phyloP scores from a whole-genome alignment of 2,113 vertebrate species.

The Aspidoscelis tigris region DNA sequence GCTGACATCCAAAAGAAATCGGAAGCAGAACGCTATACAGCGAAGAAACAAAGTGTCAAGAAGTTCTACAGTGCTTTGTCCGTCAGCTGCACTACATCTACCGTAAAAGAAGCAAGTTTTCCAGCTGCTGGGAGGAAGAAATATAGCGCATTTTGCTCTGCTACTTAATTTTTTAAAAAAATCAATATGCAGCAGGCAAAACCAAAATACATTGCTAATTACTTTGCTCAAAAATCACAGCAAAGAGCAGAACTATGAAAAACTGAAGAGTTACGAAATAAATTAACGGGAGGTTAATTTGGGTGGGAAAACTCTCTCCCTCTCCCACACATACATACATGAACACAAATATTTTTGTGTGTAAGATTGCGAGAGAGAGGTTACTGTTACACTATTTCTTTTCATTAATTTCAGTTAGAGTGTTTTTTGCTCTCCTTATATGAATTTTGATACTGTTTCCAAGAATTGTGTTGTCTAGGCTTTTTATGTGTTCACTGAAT shows the following conservation, averaged over 20 bases:
- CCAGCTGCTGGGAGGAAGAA: slow-evolving; percentile 24
- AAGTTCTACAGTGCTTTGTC: slow-evolving; percentile 19
- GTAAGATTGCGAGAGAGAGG: background rate
- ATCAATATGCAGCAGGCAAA: background rate
- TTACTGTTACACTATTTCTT: background rate
- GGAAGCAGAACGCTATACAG: slow-evolving; percentile 23
- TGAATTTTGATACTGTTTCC: slow-evolving; percentile 7
- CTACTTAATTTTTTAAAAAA: slow-evolving; percentile 2
- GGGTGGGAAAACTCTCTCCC: background rate
- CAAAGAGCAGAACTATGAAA: background rate
- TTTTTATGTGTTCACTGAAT: background rate
- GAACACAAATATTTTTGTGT: background rate
- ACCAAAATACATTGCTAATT: background rate
- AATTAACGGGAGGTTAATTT: background rate
- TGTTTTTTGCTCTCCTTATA: background rate
- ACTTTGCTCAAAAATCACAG: background rate
- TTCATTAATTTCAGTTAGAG: background rate
- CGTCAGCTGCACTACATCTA: slow-evolving; percentile 15
- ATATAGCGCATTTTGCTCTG: background rate
- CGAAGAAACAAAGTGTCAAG: background rate
- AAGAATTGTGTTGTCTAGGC: background rate
- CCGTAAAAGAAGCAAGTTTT: background rate
- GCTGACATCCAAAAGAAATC: slow-evolving; percentile 27
- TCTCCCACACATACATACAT: background rate
- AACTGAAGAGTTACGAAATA: slow-evolving; percentile 14